phyloP scores from a whole-genome alignment of 2,888 invertebrate species.

The Drepana falcataria region DNA sequence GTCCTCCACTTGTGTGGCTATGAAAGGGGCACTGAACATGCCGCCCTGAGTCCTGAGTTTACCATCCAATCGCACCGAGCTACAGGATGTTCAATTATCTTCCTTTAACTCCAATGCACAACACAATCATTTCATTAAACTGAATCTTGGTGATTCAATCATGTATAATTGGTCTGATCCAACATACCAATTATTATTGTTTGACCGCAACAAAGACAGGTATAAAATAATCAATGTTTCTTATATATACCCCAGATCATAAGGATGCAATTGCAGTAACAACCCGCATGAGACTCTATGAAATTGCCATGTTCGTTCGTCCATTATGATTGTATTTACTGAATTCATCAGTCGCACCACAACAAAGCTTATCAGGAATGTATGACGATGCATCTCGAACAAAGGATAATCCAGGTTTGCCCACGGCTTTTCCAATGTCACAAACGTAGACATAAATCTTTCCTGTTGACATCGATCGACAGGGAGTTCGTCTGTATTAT shows the following conservation, averaged over 20 bases:
- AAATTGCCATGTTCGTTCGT: slow-evolving; percentile 24
- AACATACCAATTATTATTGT: slow-evolving; percentile 50
- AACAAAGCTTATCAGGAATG: slow-evolving; percentile 54
- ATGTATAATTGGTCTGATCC: slow-evolving; percentile 59
- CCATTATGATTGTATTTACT: slow-evolving; percentile 22
- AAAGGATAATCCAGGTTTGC: slow-evolving; percentile 69
- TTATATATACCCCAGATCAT: background rate
- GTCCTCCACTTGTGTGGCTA: slow-evolving; percentile 41
- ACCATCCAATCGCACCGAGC: slow-evolving; percentile 59
- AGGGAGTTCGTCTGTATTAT: slow-evolving; percentile 43
- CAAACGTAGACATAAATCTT: slow-evolving; percentile 70
- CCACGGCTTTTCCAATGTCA: slow-evolving; percentile 57
- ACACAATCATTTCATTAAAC: slow-evolving; percentile 76
- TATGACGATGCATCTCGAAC: slow-evolving; percentile 57
- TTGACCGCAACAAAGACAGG: slow-evolving; percentile 7
- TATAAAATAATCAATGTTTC: background rate
- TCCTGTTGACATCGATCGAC: slow-evolving; percentile 61
- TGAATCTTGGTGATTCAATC: slow-evolving; percentile 66
- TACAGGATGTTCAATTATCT: slow-evolving; percentile 77
- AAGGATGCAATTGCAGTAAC: background rate
- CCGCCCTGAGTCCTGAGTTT: slow-evolving; percentile 34
- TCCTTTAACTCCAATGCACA: slow-evolving; percentile 71
- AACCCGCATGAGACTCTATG: slow-evolving; percentile 13
- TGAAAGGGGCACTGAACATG: slow-evolving; percentile 59
- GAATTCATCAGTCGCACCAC: slow-evolving; percentile 38